These are phyloP conservation scores for Rattus rattus DNA, from an alignment of 2,113 vertebrate genomes.

Conservation along the genomic window DNA sequence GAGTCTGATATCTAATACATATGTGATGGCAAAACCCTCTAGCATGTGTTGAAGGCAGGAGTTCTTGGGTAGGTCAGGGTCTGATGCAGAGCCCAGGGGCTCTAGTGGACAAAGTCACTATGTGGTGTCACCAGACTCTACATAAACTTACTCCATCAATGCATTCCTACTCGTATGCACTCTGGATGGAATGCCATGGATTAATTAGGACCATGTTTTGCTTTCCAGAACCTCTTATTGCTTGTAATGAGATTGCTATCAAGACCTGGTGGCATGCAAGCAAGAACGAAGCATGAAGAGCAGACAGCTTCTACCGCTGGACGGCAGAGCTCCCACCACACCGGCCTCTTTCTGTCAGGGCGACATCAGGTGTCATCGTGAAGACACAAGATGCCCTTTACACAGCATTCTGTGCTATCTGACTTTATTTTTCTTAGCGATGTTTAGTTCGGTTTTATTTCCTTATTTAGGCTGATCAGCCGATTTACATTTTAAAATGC, in stretches of 20 bases:
- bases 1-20: not conserved
- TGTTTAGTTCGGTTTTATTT: not conserved
- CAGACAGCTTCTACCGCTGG: not conserved
- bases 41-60: not conserved
- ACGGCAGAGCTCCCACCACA: rapidly evolving
- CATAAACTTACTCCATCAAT: not conserved
- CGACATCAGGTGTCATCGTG: not conserved
- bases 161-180: not conserved
- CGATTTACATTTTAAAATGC: not conserved
- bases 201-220: constrained; percentile 58
- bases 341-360: not conserved
- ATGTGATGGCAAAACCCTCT: not conserved
- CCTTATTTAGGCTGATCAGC: constrained; percentile 6
- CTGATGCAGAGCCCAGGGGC: not conserved
- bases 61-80: not conserved
- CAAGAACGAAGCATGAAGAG: rapidly evolving
- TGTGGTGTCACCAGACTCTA: not conserved
- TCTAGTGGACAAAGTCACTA: not conserved
- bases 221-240: constrained; percentile 23
- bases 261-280: not conserved
- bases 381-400: constrained; percentile 16
- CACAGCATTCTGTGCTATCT: not conserved
- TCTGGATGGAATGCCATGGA: constrained; percentile 41
- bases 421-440: not conserved
- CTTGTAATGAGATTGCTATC: constrained; percentile 53